A percentile compares a stretch with the other conserved stretches of the same genome.
Evolutionary conservation across 2,797 vertebrate genomes (phyloP).

Genomic region (Sardinella longiceps): DNA sequence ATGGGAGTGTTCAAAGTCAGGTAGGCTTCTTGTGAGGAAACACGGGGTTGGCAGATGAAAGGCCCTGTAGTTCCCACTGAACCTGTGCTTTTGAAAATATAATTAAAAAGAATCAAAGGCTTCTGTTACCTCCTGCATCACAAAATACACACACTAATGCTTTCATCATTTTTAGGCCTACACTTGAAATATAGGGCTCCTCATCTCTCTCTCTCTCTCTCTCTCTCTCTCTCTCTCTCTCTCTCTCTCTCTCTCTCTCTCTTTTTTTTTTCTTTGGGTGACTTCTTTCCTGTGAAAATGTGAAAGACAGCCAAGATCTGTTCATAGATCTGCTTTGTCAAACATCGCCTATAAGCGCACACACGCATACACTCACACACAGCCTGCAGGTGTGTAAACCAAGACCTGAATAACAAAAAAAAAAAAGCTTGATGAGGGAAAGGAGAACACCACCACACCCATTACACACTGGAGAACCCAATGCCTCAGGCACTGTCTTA

Average conservation of each 20-base stretch:
- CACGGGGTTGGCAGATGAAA: background rate
- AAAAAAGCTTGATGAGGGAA: background rate
- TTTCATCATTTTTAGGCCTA: background rate
- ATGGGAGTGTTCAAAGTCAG: background rate
- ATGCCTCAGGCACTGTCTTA: background rate
- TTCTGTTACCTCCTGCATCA: background rate
- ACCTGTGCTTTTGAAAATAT: background rate
- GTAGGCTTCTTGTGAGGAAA: background rate
- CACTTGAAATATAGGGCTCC: background rate
- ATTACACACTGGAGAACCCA: background rate
- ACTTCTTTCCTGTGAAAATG: background rate
- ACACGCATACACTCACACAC: background rate
- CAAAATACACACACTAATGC: background rate
- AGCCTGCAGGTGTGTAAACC: slow-evolving; percentile 6
- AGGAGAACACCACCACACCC: slow-evolving; percentile 12
- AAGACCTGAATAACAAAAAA: background rate
- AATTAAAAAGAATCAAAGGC: slow-evolving; percentile 3
- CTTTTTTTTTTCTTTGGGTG: background rate
- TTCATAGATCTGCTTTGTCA: background rate
- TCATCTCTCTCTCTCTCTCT: too few relatives aligned
- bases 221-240: too few relatives aligned
- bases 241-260: background rate
- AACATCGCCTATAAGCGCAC: too few relatives aligned
- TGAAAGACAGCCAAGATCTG: background rate
- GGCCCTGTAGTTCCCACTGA: background rate